Conservation (phyloP, 2,113 vertebrate genomes). For the Colaptes auratus region DNA sequence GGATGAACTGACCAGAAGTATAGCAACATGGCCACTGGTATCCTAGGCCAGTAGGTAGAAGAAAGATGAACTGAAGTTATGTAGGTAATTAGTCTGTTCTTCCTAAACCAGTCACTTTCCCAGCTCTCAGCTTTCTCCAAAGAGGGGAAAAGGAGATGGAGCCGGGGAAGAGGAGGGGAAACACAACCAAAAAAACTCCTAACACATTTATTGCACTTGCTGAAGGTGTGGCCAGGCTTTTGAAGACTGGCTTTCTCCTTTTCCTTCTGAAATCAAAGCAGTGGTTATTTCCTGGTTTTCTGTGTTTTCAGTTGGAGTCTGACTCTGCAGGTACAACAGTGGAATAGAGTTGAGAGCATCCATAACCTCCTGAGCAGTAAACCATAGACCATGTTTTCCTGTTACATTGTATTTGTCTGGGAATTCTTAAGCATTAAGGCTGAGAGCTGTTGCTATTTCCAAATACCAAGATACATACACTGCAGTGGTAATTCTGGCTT, state of each 20-base stretch:
- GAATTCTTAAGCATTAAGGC: neutral
- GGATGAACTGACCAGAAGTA: neutral
- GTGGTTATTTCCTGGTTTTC: neutral
- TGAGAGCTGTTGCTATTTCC: neutral
- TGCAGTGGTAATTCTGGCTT: neutral
- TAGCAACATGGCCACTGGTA: neutral
- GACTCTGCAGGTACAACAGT: neutral
- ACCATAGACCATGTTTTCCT: neutral
- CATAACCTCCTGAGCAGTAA: neutral
- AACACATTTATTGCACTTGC: neutral
- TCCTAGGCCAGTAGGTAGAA: neutral
- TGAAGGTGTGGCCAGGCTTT: neutral
- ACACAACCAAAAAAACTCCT: no score
- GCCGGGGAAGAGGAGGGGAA: no score
- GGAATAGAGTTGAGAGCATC: neutral
- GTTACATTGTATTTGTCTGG: neutral
- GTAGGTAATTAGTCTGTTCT: neutral
- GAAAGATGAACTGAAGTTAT: accelerated
- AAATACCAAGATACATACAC: neutral
- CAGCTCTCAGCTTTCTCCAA: neutral
- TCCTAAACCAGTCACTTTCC: neutral
- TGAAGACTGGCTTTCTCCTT: neutral
- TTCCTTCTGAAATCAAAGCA: neutral
- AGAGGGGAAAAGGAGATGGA: neutral
- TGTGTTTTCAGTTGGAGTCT: neutral